A percentile compares a stretch with the other conserved stretches of the same genome.
phyloP scores from a whole-genome alignment of 2,797 vertebrate genomes.

The Chaunax sp. region DNA sequence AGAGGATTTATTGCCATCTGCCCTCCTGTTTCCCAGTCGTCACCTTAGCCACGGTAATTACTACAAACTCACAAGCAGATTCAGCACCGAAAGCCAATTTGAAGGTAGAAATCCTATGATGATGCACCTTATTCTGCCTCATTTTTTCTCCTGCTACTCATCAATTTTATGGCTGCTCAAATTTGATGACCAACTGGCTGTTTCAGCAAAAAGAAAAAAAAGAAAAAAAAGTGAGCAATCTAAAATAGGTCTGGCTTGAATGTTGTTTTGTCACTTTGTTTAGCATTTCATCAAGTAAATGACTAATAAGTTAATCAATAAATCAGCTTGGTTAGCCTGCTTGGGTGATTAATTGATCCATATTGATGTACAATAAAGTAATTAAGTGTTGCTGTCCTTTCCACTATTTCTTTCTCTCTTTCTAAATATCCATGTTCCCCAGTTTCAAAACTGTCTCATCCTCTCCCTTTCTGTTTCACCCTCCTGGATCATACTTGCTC shows the following conservation, averaged over 20 bases:
- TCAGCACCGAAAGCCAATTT: conserved; percentile 23
- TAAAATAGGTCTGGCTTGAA: too few species aligned
- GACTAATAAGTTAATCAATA: conserved; percentile 18
- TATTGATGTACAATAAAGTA: conserved; percentile 1
- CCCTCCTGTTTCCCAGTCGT: conserved; percentile 50
- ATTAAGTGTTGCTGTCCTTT: conserved; percentile 2
- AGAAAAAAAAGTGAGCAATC: too few species aligned
- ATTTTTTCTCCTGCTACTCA: too few species aligned
- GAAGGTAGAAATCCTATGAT: background rate
- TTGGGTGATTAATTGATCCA: conserved; percentile 8
- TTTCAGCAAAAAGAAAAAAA: too few species aligned
- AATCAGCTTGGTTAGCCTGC: background rate
- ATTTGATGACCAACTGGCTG: too few species aligned
- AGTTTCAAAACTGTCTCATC: background rate
- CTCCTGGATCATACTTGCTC: background rate
- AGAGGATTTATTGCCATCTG: conserved; percentile 59
- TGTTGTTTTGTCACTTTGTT: background rate
- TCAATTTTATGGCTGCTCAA: too few species aligned
- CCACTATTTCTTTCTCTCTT: background rate
- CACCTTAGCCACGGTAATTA: conserved; percentile 59
- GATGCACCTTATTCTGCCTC: background rate
- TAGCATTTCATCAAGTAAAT: conserved; percentile 21
- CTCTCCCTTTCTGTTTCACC: background rate
- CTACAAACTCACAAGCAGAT: conserved; percentile 33
- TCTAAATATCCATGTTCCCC: too few species aligned